phyloP scores from a whole-genome alignment of 2,888 invertebrate species.

The Dicranocentrus wangi region DNA sequence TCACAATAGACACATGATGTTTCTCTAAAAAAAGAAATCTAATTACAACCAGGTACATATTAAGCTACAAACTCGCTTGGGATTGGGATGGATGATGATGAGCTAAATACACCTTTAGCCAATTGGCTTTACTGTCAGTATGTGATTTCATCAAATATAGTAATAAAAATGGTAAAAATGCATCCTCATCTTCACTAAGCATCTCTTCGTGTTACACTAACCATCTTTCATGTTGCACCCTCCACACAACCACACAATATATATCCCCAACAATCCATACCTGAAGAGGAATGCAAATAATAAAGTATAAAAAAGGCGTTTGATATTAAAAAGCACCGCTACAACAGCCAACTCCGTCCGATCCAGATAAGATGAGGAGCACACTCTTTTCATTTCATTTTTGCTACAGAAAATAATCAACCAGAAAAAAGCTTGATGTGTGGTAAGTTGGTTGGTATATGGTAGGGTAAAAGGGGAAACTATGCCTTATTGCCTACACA shows the following conservation, averaged over 20 bases:
- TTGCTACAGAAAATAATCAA: slow-evolving; percentile 6
- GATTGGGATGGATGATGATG: slow-evolving; percentile 2
- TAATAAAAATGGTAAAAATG: slow-evolving; percentile 15
- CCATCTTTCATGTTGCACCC: neutral
- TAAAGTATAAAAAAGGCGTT: slow-evolving; percentile 12
- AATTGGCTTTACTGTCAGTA: slow-evolving; percentile 44
- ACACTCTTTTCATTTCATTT: slow-evolving; percentile 27
- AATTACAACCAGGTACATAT: slow-evolving; percentile 31
- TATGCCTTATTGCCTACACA: neutral
- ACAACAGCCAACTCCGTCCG: slow-evolving; percentile 1
- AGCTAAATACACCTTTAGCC: slow-evolving; percentile 49
- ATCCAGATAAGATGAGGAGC: slow-evolving; percentile 39
- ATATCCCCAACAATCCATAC: too few species aligned
- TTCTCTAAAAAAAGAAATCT: slow-evolving; percentile 43
- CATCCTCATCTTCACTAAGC: slow-evolving; percentile 17
- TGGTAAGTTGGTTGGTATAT: slow-evolving; percentile 4
- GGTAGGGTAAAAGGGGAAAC: neutral
- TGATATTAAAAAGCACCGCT: slow-evolving; percentile 13
- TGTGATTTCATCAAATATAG: slow-evolving; percentile 24
- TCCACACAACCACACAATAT: neutral
- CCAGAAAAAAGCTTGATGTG: slow-evolving; percentile 2
- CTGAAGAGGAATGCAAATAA: neutral
- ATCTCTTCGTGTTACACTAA: slow-evolving; percentile 14
- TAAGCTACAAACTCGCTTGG: too few species aligned
- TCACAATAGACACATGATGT: slow-evolving; percentile 33